A percentile compares a stretch with the other conserved stretches of the same genome.
Conservation (phyloP, 2,113 vertebrate species). For the Lipophrys pholis region DNA sequence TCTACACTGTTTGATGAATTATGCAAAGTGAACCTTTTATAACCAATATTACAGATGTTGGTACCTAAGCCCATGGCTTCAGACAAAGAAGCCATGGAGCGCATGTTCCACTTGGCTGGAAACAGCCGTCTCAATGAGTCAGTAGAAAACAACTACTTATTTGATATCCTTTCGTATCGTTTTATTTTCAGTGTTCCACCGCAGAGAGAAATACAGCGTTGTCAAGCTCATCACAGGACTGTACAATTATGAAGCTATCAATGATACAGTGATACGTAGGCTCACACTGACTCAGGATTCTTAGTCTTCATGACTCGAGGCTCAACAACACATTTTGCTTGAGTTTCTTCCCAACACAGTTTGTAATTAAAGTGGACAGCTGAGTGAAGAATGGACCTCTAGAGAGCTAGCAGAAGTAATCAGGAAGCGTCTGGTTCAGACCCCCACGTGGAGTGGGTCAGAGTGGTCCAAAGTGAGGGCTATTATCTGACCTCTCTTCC, state of each 20-base stretch:
- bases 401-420: conserved; percentile 51
- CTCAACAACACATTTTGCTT: conserved; percentile 33
- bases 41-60: too few relatives aligned
- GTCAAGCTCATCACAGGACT: not conserved
- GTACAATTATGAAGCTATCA: not conserved
- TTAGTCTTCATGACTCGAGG: conserved; percentile 38
- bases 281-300: not conserved
- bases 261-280: not conserved
- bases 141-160: too few relatives aligned
- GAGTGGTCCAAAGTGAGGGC: conserved; percentile 48
- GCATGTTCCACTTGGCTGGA: too few relatives aligned
- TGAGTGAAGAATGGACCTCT: conserved; percentile 47
- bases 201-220: not conserved
- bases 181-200: not conserved
- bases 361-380: conserved; percentile 54
- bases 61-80: too few relatives aligned
- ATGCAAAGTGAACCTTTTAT: not conserved
- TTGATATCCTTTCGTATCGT: too few relatives aligned
- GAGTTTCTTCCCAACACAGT: conserved; percentile 21
- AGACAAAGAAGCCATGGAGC: too few relatives aligned
- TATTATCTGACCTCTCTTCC: conserved; percentile 47
- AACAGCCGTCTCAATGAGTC: too few relatives aligned
- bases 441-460: conserved; percentile 44
- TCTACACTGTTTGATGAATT: not conserved
- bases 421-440: conserved; percentile 55